Evolutionary conservation across 2,113 vertebrate species (phyloP).

Genomic region (Falcunculus frontatus): DNA sequence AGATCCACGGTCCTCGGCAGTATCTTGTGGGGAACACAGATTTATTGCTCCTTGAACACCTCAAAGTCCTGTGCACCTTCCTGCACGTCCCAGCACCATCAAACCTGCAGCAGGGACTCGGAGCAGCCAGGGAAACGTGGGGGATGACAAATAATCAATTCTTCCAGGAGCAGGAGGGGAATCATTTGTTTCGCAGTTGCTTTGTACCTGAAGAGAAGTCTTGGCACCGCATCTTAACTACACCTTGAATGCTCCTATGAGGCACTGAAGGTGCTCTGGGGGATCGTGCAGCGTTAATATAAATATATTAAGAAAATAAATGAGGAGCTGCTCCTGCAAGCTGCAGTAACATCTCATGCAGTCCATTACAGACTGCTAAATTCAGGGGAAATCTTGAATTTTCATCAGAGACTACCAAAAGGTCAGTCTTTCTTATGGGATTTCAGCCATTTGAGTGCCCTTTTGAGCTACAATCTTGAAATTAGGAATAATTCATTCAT

Average conservation of each 20-base stretch:
- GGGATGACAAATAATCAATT: not conserved
- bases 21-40: not conserved
- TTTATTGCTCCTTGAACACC: not conserved
- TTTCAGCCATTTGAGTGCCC: slow-evolving; percentile 47
- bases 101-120: rapidly evolving
- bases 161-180: not conserved
- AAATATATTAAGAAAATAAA: not conserved
- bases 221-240: not conserved
- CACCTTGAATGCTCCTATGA: not conserved
- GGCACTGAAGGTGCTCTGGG: not conserved
- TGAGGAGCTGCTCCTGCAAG: not conserved
- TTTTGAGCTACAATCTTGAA: slow-evolving; percentile 55
- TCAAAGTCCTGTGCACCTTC: not conserved
- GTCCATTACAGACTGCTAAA: not conserved
- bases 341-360: not conserved
- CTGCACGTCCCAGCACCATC: not conserved
- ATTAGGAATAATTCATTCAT: slow-evolving; percentile 62
- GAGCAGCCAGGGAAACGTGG: not conserved
- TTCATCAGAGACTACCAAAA: slow-evolving; percentile 35
- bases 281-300: not conserved
- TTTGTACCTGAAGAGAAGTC: not conserved
- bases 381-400: slow-evolving; percentile 14
- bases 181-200: not conserved
- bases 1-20: not conserved
- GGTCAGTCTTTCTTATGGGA: slow-evolving; percentile 46